Base-by-base conservation (phyloP, 2,888 invertebrate genomes). In the Lasioglossum leucozonium region DNA sequence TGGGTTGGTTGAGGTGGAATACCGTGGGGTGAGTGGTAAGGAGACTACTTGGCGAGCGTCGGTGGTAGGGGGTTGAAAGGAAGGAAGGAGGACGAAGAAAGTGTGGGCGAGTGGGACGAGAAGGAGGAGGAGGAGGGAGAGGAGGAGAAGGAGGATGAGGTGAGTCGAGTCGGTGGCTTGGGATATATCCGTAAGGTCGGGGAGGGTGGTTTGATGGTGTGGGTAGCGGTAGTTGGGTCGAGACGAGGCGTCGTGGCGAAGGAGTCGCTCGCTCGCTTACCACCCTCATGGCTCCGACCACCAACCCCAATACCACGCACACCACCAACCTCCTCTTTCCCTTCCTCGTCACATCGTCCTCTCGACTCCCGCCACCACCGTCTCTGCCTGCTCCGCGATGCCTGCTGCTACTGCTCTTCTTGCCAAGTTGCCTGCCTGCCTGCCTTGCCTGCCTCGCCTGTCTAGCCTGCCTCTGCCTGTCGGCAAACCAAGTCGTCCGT, bases 401-500 rank as follows among this genome's bases (percentile, higher is more conserved):
- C 73, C 71, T 80, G 75, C 72, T 72, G 67, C 65, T 37, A 22
- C 65, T 67, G 22, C 62, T 62, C 80, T 85, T 86, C 90, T 87
- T 87, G 88, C 91, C 87, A 89, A 90, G 86, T 88, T 91, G 91
- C 89, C 82, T 85, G 86, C 80, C 88, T 92, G 91, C 88, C 88
- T 88, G 90, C 91, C 77, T 62, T 18, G 18, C 65, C 34, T 34
- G 65, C 51, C 87, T 37, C 81, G 87, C 88, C 85, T 87, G 88
- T 89, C 87, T 81, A 82, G 86, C 78, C 88, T 92, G 91, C 88
- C 88, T 88, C 30, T 86, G 87, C 86, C 90, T 92, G 91, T 91
- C 90, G 88, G 91, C 92, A 91, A 91, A 93, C 92, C 91, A 91
- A 92, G 92, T 92, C 93, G 90, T 92, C 90, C 91, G 90, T 92